A percentile compares a stretch with the other conserved stretches of the same genome.
Conservation (phyloP, 2,888 invertebrate genomes). For the Xestoiulus laeticollis region DNA sequence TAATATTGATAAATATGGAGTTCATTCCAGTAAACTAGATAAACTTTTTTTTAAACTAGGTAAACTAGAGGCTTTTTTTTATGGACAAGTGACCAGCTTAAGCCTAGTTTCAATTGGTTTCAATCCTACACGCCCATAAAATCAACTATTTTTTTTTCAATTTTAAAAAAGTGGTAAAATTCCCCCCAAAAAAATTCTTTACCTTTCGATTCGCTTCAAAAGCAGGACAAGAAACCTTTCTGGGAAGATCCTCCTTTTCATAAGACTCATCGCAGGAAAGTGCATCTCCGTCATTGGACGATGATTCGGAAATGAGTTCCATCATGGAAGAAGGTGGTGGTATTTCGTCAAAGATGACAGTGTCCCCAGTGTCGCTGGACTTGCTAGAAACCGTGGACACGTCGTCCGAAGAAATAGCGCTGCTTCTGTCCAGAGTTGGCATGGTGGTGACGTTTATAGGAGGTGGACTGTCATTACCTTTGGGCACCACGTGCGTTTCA, state of each 20-base stretch:
- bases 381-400: conserved; percentile 57
- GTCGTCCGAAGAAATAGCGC: conserved; percentile 56
- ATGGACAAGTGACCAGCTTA: too few relatives aligned
- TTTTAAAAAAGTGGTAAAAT: too few relatives aligned
- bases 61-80: too few relatives aligned
- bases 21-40: too few relatives aligned
- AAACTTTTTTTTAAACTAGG: too few relatives aligned
- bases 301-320: conserved; percentile 48
- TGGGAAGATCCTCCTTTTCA: background rate
- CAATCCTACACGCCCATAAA: too few relatives aligned
- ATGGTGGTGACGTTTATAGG: conserved; percentile 45
- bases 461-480: conserved; percentile 53
- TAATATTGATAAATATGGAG: too few relatives aligned
- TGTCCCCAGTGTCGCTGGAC: conserved; percentile 58
- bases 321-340: conserved; percentile 54
- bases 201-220: conserved; percentile 34
- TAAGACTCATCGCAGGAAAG: background rate
- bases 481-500: background rate
- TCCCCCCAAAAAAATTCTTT: background rate
- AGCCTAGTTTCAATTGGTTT: too few relatives aligned
- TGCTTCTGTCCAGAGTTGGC: conserved; percentile 54
- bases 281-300: conserved; percentile 36
- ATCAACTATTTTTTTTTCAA: too few relatives aligned
- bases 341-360: conserved; percentile 62
- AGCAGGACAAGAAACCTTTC: background rate